These are phyloP conservation scores for Phenganax stokvisi DNA, from an alignment of 92 coral and sea anemone species.

Conservation along the genomic window DNA sequence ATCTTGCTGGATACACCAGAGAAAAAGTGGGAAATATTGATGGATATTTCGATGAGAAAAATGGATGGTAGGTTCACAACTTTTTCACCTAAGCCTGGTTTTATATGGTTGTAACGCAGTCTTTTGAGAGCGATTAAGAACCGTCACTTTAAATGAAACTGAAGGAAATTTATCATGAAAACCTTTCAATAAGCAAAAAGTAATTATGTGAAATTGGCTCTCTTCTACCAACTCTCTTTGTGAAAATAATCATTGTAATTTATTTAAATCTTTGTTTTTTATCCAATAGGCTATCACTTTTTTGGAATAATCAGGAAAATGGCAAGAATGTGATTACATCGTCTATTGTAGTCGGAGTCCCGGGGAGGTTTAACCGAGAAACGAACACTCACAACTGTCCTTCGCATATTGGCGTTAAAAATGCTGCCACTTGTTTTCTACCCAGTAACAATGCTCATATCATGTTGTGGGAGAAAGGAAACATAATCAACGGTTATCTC, in stretches of 20 bases:
- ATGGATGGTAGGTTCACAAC: slow-evolving; percentile 59
- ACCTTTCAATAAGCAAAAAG: neutral
- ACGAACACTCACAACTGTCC: slow-evolving; percentile 50
- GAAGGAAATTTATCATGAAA: no score
- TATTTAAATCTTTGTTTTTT: neutral
- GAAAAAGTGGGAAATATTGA: slow-evolving; percentile 58
- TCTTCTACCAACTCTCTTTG: neutral
- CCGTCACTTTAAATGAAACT: neutral
- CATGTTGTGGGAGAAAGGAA: slow-evolving; percentile 77
- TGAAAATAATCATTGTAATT: neutral
- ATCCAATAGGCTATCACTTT: slow-evolving; percentile 61
- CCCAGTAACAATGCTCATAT: slow-evolving; percentile 62
- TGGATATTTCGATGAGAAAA: slow-evolving; percentile 68
- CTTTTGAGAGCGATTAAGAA: neutral
- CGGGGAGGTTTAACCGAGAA: slow-evolving; percentile 43
- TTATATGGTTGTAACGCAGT: no score
- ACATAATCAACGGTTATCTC: slow-evolving; percentile 60
- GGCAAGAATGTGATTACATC: slow-evolving; percentile 61
- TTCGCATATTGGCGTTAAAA: slow-evolving; percentile 51
- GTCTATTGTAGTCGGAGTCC: slow-evolving; percentile 51
- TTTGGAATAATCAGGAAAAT: slow-evolving; percentile 73
- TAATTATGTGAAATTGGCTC: neutral
- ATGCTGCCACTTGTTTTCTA: slow-evolving; percentile 66
- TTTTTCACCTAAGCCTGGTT: no score
- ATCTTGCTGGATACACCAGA: slow-evolving; percentile 73